Conservation (phyloP, 2,113 vertebrate species). For the Podilymbus podiceps region DNA sequence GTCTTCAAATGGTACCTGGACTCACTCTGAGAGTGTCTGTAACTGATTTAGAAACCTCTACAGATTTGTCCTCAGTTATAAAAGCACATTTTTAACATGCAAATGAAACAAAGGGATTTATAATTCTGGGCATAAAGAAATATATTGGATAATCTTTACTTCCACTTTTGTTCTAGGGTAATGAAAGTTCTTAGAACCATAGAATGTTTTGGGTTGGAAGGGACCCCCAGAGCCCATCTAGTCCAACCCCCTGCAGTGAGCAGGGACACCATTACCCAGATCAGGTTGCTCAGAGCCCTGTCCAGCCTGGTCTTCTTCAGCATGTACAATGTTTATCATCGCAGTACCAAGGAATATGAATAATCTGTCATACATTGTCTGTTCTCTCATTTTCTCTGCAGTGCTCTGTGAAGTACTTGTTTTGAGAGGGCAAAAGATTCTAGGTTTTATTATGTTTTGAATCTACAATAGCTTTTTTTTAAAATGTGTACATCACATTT, state of each 20-base stretch:
- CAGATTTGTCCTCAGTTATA: slow-evolving; percentile 39
- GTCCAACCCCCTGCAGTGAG: too few relatives aligned
- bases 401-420: neutral
- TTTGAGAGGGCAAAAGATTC: slow-evolving; percentile 9
- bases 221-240: too few relatives aligned
- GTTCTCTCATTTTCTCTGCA: slow-evolving; percentile 5
- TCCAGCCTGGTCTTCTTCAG: too few relatives aligned
- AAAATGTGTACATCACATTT: neutral
- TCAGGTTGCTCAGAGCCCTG: too few relatives aligned
- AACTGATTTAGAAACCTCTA: slow-evolving; percentile 41
- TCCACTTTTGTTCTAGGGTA: slow-evolving; percentile 14
- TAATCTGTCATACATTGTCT: slow-evolving; percentile 31
- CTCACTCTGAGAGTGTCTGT: neutral
- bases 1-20: slow-evolving; percentile 10
- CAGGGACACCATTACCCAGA: too few relatives aligned
- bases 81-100: slow-evolving; percentile 4
- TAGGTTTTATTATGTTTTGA: neutral
- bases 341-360: slow-evolving; percentile 21
- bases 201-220: too few relatives aligned
- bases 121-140: slow-evolving; percentile 31
- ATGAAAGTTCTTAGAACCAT: neutral
- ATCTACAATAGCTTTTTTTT: neutral
- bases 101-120: slow-evolving; percentile 34
- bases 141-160: slow-evolving; percentile 17
- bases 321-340: slow-evolving; percentile 28